Evolutionary conservation across 35 echinoderm and acorn worm genomes (phyloP).

Genomic region (Anneissia japonica): DNA sequence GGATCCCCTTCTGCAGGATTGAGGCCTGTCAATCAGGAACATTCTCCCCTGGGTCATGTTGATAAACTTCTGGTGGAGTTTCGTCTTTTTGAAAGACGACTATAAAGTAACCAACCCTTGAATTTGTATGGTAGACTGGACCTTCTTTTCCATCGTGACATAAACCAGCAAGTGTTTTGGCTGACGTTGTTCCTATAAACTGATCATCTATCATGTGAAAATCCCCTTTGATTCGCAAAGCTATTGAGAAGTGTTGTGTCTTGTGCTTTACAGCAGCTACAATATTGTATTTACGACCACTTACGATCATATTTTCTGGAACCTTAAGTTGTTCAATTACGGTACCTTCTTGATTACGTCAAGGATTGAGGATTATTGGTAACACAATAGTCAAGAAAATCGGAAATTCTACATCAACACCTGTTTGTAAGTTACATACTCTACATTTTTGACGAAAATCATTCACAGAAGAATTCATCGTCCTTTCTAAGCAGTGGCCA

Average conservation of each 20-base stretch:
- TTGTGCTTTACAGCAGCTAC: background rate
- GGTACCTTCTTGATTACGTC: background rate
- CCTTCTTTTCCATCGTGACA: background rate
- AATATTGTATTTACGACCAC: background rate
- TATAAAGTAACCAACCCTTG: background rate
- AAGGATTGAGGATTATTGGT: background rate
- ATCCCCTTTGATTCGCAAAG: background rate
- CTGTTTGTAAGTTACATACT: background rate
- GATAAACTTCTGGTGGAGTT: background rate
- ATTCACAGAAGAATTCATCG: background rate
- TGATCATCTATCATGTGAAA: conserved; percentile 1
- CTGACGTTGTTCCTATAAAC: background rate
- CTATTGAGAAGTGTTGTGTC: background rate
- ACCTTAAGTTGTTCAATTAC: background rate
- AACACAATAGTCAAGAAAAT: background rate
- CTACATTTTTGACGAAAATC: too few relatives aligned
- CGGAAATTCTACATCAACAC: background rate
- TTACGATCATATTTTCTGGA: background rate
- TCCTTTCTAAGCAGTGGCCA: too few relatives aligned
- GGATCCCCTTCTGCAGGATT: too few relatives aligned
- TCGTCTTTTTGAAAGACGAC: background rate
- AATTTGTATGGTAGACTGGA: background rate
- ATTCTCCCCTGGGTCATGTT: background rate
- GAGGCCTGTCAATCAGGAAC: too few relatives aligned
- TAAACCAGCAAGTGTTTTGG: background rate